Conservation (phyloP, 2,888 invertebrate genomes). For the Monoplex corrugatus region DNA sequence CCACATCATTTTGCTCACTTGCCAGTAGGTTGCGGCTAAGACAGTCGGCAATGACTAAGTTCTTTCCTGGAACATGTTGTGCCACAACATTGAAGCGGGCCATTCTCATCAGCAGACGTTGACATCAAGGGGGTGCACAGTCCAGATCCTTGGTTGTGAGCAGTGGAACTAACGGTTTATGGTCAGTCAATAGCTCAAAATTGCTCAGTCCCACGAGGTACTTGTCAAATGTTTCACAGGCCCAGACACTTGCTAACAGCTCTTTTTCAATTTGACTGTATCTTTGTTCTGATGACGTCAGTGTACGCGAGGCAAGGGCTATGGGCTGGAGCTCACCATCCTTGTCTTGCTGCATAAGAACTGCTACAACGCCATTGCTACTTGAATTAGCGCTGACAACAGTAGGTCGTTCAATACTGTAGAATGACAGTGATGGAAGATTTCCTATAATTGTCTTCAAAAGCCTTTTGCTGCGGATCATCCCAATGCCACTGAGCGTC, state of each 20-base stretch:
- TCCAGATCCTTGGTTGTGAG: not conserved
- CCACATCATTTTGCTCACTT: too few relatives aligned
- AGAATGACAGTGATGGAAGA: slow-evolving; percentile 15
- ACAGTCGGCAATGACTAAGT: too few relatives aligned
- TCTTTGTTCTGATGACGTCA: not conserved
- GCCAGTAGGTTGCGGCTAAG: too few relatives aligned
- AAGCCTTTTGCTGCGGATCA: not conserved
- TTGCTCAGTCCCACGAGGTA: not conserved
- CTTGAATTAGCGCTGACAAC: slow-evolving; percentile 12
- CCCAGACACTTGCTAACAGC: not conserved
- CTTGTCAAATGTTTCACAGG: not conserved
- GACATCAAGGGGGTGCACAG: not conserved
- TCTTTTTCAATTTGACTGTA: not conserved
- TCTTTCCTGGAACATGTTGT: slow-evolving; percentile 11
- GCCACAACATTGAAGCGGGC: not conserved
- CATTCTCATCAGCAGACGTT: slow-evolving; percentile 27
- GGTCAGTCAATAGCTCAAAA: slow-evolving; percentile 26
- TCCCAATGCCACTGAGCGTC: not conserved
- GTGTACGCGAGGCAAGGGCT: not conserved
- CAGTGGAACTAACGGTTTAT: slow-evolving; percentile 38
- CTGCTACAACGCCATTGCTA: too few relatives aligned
- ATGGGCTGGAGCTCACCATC: not conserved
- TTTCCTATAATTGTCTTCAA: not conserved
- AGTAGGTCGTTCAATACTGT: slow-evolving; percentile 8
- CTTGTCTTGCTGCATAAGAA: too few relatives aligned